Evolutionary conservation across 2,888 invertebrate species (phyloP), one percentile per base, ranked within the genome.

Genomic region (Caenorhabditis uteleia): DNA sequence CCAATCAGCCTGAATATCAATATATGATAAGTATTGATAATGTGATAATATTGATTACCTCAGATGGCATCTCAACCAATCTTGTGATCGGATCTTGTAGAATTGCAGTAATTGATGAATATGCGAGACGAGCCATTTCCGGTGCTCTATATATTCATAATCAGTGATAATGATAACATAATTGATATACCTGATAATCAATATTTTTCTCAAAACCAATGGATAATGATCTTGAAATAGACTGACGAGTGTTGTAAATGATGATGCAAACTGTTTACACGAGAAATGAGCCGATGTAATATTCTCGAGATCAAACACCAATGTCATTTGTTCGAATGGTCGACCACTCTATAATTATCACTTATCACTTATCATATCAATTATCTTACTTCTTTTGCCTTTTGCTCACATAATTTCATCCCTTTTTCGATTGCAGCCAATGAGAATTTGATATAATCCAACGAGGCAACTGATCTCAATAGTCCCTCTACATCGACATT

Each of bases 151-250:
- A 66, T 46, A 38, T 7, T 10, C 29, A 27, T 3, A 10, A 12
- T 47, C 8, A 23, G 31, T 26, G 23, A 10, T 4, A 4, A 27
- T 36, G 3, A 12, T 16, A 25, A 4, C 14, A n/a, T n/a, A n/a
- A 27, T 26, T 26, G 16, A 7, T 18, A 8, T 26, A 72, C 72
- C 71, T 48, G 38, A 82, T 80, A 45, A 83, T 78, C 16, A 83
- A 68, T 51, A 83, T 80, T 59, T 82, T 83, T 36, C 78, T 65
- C 29, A 82, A 57, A 7, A 79, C 73, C 38, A 82, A 59, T 7
- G 82, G 82, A 56, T 82, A 82, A 54, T 82, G 79, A 54, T 83
- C 82, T 61, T 82, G 82, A 71, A 82, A 82, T 29, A 83, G 70
- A 23, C 75, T 73, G 53, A 82, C 70, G n/a, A 82, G 70, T 10